Evolutionary conservation across 2,797 vertebrate genomes (phyloP).

Genomic region (Sebastes baramenuke): DNA sequence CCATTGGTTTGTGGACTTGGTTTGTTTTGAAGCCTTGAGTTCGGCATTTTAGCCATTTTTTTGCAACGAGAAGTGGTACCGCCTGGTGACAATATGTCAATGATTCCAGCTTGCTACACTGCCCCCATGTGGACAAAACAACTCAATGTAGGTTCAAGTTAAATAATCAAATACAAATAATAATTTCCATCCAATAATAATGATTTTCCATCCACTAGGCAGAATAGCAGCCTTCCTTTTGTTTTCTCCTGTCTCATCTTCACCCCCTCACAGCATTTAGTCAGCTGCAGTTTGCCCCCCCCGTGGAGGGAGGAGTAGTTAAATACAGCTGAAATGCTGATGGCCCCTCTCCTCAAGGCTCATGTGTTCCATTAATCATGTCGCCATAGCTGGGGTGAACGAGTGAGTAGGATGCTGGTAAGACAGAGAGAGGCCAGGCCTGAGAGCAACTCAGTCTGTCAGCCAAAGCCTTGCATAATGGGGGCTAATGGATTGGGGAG

Average conservation of each 20-base stretch:
- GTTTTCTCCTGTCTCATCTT: not conserved
- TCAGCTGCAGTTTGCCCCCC: not conserved
- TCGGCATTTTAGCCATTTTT: too few species aligned
- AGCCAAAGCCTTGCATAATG: constrained; percentile 47
- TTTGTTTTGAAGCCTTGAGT: too few species aligned
- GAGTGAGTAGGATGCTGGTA: constrained; percentile 33
- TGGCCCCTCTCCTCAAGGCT: constrained; percentile 26
- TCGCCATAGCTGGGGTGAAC: constrained; percentile 19
- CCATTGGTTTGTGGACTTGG: too few species aligned
- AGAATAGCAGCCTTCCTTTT: not conserved
- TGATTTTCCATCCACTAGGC: not conserved
- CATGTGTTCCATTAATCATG: constrained; percentile 58
- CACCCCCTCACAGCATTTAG: not conserved
- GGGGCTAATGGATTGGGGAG: constrained; percentile 49
- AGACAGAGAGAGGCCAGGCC: constrained; percentile 16
- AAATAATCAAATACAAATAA: not conserved
- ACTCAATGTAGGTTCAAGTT: not conserved
- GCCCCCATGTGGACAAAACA: not conserved
- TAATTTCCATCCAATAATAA: not conserved
- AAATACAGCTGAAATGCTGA: constrained; percentile 23
- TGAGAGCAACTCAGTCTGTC: constrained; percentile 31
- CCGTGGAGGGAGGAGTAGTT: constrained; percentile 16
- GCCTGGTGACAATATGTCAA: not conserved
- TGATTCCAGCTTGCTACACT: not conserved
- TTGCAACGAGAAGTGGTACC: too few species aligned